Conservation (phyloP, 2,888 invertebrate genomes). For the Eristalis arbustorum region DNA sequence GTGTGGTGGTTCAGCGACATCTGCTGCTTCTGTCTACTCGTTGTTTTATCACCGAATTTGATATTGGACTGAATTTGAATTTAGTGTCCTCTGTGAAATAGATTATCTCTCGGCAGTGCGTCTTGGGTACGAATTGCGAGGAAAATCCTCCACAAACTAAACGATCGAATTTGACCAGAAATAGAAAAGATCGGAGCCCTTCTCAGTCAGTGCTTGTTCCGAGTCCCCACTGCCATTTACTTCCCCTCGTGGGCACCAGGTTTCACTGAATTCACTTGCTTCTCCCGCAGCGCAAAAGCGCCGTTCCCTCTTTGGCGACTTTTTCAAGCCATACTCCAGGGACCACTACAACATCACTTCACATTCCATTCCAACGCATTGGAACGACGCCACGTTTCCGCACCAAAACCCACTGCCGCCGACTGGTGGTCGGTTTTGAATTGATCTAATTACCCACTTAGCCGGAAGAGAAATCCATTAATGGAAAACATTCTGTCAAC, state of each 20-base stretch:
- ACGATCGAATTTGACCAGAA: no score
- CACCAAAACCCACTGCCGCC: not conserved
- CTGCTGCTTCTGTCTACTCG: no score
- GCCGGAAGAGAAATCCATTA: slow-evolving; percentile 32
- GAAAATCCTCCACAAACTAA: no score
- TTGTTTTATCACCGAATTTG: no score
- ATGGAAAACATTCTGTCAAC: slow-evolving; percentile 12
- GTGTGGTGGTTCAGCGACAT: no score
- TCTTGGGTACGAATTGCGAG: no score
- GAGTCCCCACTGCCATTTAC: no score
- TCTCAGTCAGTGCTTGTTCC: no score
- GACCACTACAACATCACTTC: not conserved
- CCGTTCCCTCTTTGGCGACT: not conserved
- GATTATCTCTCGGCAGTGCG: no score
- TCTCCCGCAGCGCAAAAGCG: not conserved
- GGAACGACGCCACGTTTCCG: not conserved
- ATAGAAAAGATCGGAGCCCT: no score
- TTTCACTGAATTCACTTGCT: not conserved
- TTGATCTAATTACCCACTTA: slow-evolving; percentile 33
- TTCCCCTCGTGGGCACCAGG: not conserved
- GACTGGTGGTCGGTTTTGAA: not conserved
- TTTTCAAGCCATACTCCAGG: not conserved
- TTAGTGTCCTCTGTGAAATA: no score
- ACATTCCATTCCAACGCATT: not conserved
- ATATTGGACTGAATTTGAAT: no score